Evolutionary conservation across 2,888 invertebrate genomes (phyloP).

Genomic region (Lepidocyrtinus sp.): DNA sequence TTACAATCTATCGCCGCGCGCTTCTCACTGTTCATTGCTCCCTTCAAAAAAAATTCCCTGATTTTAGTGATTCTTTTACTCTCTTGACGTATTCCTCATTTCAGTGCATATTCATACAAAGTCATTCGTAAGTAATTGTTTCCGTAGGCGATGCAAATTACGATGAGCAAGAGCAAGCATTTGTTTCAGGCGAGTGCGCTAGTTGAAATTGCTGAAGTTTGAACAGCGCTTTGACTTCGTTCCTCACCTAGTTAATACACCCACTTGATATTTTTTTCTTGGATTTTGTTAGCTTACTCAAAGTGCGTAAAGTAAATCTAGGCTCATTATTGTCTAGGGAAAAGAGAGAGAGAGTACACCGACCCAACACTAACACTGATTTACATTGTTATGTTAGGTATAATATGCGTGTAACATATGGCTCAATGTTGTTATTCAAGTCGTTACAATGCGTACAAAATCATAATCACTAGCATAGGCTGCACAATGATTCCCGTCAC

Average conservation of each 20-base stretch:
- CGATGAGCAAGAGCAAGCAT: no score
- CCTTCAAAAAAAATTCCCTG: no score
- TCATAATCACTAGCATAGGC: not conserved
- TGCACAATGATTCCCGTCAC: slow-evolving; percentile 25
- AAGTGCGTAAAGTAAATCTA: slow-evolving; percentile 9
- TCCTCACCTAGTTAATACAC: slow-evolving; percentile 15
- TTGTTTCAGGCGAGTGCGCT: no score
- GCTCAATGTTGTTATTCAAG: not conserved
- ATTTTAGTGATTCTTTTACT: no score
- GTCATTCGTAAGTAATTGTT: slow-evolving; percentile 5
- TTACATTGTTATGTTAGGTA: slow-evolving; percentile 25
- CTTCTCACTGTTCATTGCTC: not conserved
- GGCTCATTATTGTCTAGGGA: slow-evolving; percentile 24
- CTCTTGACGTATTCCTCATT: no score
- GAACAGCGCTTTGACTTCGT: not conserved
- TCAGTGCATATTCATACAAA: not conserved
- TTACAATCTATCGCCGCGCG: slow-evolving; percentile 14
- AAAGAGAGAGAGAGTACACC: no score
- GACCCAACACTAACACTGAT: slow-evolving; percentile 36
- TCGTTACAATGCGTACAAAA: not conserved
- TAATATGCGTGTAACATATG: slow-evolving; percentile 17
- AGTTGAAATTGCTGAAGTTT: slow-evolving; percentile 23
- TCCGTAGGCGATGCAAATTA: slow-evolving; percentile 51
- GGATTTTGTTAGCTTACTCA: no score
- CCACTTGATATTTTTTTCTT: no score